phyloP scores from a whole-genome alignment of 2,113 vertebrate species.

The Phasianus colchicus region DNA sequence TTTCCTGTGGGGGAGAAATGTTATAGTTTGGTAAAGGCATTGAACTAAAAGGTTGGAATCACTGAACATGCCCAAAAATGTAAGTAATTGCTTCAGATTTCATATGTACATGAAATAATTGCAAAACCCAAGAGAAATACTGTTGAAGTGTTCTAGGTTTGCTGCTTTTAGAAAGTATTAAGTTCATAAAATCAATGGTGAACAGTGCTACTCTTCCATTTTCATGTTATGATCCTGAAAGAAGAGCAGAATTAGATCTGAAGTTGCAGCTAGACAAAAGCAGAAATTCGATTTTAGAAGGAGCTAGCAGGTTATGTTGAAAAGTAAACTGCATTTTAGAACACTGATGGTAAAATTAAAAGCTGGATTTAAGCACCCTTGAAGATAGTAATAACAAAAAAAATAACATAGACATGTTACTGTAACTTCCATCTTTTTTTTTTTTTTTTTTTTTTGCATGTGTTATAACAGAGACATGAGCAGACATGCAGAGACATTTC shows the following conservation, averaged over 20 bases:
- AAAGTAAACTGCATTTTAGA: neutral
- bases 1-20: neutral
- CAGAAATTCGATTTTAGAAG: constrained; percentile 3
- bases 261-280: neutral
- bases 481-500: neutral
- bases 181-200: neutral
- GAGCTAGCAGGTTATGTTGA: neutral
- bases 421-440: neutral
- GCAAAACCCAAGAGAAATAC: neutral
- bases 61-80: neutral
- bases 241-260: neutral
- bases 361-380: neutral
- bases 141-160: neutral
- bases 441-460: neutral
- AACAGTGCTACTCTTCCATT: neutral
- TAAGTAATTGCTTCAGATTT: neutral
- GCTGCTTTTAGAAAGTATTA: neutral
- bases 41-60: neutral
- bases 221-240: neutral
- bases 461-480: neutral
- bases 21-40: neutral
- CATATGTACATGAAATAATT: neutral
- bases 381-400: neutral
- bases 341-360: neutral
- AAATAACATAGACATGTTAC: fast-evolving